Conservation (phyloP, 2,113 vertebrate genomes). For the Otolemur garnettii region DNA sequence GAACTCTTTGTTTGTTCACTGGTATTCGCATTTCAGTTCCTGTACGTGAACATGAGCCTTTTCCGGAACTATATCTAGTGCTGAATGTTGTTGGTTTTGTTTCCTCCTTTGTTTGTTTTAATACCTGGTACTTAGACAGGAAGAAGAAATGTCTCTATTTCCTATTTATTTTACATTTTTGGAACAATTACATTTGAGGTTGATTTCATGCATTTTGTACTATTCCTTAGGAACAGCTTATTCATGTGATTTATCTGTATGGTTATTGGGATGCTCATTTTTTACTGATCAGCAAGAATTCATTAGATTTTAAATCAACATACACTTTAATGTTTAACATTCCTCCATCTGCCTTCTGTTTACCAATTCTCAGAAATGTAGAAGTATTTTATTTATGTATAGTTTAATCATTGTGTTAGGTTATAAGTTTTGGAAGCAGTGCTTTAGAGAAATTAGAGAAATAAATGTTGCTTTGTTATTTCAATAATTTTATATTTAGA, state of each 20-base stretch:
- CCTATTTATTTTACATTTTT: background rate
- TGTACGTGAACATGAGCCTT: background rate
- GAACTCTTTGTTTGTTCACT: background rate
- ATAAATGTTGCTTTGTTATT: background rate
- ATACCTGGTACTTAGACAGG: background rate
- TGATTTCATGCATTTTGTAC: background rate
- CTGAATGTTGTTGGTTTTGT: background rate
- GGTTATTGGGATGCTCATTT: background rate
- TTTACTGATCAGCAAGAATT: background rate
- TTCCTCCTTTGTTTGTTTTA: background rate
- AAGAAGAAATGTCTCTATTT: background rate
- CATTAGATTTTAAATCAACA: background rate
- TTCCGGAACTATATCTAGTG: background rate
- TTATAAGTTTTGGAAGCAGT: background rate
- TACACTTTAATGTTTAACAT: background rate
- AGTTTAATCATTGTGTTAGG: background rate
- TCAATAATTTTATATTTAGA: slow-evolving; percentile 26
- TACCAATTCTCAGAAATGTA: background rate
- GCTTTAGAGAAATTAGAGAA: background rate
- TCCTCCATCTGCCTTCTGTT: background rate
- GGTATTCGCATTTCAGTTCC: background rate
- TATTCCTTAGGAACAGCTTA: background rate
- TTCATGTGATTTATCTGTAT: background rate
- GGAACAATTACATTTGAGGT: background rate
- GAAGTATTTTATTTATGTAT: background rate